Evolutionary conservation across 2,797 vertebrate species (phyloP), one percentile per base, ranked within the genome.

Genomic region (Lagorchestes hirsutus): DNA sequence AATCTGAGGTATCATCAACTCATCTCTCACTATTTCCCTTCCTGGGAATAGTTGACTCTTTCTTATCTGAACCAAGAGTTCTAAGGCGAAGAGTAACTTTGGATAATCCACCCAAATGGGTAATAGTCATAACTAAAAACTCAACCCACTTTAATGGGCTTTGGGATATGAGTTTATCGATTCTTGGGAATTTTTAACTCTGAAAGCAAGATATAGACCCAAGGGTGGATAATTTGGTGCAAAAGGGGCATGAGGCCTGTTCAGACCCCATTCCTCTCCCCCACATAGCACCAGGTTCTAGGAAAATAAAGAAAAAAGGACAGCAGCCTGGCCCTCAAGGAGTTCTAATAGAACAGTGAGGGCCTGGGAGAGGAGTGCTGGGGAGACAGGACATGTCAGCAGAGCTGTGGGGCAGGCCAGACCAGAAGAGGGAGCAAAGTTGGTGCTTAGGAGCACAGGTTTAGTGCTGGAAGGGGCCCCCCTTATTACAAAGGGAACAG

Each of bases 1-100:
- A 5, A 2, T 22, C 5, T 22, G 16, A 40, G n/a, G 14, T 0
- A 2, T n/a, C 6, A 0, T n/a, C 2, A 0, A 0, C 62, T 18
- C n/a, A 40, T 24, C n/a, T 40, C 67, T 40, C n/a, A 2, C 8
- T 4, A 24, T 74, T 22, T 9, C 16, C n/a, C 34, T 40, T n/a
- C 67, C 16, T 40, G 16, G n/a, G 18, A 24, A 67, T 0, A n/a
- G 1, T 0, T 12, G 18, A 40, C 67, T 46, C 18, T 40, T 82
- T 40, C 67, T 46, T 40, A 46, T 10, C n/a, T 22, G 24, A 74
- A 82, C 67, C n/a, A 46, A 82, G 67, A 82, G 67, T 22, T 40
- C n/a, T 8, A 40, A 40, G 18, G 67, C 2, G 14, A 14, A 14
- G n/a, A 82, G n/a, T 6, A 22, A 8, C n/a, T 40, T 24, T 24